phyloP scores from a whole-genome alignment of 2,797 vertebrate genomes.

The Glossophaga mutica region DNA sequence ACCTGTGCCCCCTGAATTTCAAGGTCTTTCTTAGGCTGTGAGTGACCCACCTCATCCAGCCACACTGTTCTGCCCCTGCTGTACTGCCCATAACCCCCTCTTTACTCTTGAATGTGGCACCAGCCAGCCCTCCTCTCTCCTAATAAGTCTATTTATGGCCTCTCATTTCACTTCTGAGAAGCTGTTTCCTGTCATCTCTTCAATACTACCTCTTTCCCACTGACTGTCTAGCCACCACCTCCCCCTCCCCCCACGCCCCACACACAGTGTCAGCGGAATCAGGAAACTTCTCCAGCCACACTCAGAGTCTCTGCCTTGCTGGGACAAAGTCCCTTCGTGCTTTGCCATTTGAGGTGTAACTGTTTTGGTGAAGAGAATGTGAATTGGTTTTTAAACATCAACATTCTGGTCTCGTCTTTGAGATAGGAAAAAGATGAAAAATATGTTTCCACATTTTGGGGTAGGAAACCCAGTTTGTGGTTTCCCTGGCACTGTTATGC shows the following conservation, averaged over 20 bases:
- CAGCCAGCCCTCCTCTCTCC: background rate
- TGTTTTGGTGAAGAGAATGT: background rate
- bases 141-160: constrained; percentile 6
- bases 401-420: constrained; percentile 22
- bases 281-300: background rate
- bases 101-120: background rate
- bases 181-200: constrained; percentile 36
- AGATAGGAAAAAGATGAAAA: constrained; percentile 68
- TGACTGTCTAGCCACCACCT: background rate
- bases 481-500: constrained; percentile 45
- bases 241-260: background rate
- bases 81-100: background rate
- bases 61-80: fast-evolving
- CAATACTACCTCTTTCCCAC: constrained; percentile 32
- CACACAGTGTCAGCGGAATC: background rate
- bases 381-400: constrained; percentile 20
- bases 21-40: background rate
- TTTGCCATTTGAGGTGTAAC: background rate
- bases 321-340: background rate
- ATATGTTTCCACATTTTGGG: constrained; percentile 62
- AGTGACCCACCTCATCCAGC: background rate
- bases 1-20: background rate
- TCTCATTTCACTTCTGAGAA: constrained; percentile 41
- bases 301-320: background rate
- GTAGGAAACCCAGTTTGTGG: constrained; percentile 63